Conservation (phyloP, 2,888 invertebrate genomes). For the Ditula angustiorana region DNA sequence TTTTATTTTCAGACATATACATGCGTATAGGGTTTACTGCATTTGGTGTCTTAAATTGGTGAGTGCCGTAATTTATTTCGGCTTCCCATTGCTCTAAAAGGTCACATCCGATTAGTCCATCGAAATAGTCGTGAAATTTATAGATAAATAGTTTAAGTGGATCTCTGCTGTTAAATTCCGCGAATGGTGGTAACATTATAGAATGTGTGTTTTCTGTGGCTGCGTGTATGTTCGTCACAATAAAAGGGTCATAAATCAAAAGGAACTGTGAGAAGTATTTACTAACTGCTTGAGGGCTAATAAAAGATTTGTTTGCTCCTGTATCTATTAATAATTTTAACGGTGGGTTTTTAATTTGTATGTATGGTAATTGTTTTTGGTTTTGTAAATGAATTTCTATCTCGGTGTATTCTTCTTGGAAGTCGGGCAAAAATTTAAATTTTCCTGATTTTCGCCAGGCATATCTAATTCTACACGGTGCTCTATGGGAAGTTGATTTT, state of each 20-base stretch:
- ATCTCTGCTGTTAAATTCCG: not conserved
- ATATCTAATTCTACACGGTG: no score
- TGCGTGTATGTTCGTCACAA: not conserved
- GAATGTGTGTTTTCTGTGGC: not conserved
- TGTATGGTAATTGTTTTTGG: not conserved
- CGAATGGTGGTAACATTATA: not conserved
- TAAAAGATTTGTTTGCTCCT: not conserved
- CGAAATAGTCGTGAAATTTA: constrained; percentile 12
- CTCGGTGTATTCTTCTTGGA: no score
- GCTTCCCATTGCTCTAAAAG: not conserved
- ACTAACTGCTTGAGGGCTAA: not conserved
- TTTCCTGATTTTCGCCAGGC: no score
- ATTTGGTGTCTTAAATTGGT: not conserved
- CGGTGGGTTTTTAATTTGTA: not conserved
- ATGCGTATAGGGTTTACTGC: not conserved
- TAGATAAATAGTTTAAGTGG: constrained; percentile 1
- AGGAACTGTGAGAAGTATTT: not conserved
- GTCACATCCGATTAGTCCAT: not conserved
- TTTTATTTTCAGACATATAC: not conserved
- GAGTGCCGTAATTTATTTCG: not conserved
- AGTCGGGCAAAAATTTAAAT: no score
- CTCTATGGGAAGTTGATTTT: no score
- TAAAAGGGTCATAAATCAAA: not conserved
- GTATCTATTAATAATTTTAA: not conserved
- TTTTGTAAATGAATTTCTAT: not conserved